These are phyloP conservation scores for Mycteria americana DNA, from an alignment of 2,797 vertebrate genomes.

Conservation along the genomic window DNA sequence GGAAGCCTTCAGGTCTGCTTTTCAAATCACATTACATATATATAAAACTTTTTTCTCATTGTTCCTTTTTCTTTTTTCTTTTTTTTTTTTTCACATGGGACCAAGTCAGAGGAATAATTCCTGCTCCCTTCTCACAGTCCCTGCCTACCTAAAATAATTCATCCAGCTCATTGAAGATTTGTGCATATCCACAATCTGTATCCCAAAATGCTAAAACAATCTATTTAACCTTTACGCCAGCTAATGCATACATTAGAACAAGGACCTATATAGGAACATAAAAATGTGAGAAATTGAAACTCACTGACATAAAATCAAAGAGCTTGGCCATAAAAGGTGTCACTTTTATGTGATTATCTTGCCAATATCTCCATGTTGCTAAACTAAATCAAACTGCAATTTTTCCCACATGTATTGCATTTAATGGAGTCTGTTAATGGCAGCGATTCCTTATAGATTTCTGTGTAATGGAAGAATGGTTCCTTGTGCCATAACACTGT, in stretches of 20 bases:
- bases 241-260: conserved; percentile 76
- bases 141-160: conserved; percentile 48
- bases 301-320: conserved; percentile 82
- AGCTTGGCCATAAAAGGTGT: conserved; percentile 77
- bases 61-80: not conserved
- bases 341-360: conserved; percentile 82
- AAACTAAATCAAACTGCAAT: conserved; percentile 82
- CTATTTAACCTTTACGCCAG: conserved; percentile 77
- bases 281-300: conserved; percentile 78
- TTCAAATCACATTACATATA: not conserved
- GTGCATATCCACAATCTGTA: conserved; percentile 48
- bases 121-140: not conserved
- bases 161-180: conserved; percentile 32
- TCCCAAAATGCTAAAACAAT: conserved; percentile 74
- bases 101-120: not conserved
- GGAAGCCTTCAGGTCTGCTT: conserved; percentile 1
- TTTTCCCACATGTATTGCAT: conserved; percentile 76
- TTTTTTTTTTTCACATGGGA: not conserved
- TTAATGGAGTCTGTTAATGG: conserved; percentile 79
- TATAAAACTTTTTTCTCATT: not conserved
- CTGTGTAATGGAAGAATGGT: conserved; percentile 65
- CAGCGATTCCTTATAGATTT: conserved; percentile 74
- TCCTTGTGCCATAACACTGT: conserved; percentile 44
- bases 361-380: conserved; percentile 78
- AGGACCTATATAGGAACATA: conserved; percentile 73